These are phyloP conservation scores for Protonibea diacanthus DNA, from an alignment of 2,797 vertebrate species.

Conservation along the genomic window DNA sequence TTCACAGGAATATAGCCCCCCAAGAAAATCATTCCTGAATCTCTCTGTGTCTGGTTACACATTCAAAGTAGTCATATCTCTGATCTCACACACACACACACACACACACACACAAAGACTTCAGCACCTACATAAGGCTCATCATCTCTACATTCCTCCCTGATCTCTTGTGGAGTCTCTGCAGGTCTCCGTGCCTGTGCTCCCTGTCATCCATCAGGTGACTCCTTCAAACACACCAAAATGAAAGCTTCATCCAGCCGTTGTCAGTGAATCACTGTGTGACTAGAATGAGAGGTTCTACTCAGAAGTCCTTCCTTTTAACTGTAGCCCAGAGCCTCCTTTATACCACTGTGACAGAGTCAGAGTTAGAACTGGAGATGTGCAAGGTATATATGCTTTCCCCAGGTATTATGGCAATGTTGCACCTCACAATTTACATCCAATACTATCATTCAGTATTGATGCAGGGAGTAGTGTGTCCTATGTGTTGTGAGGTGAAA, in stretches of 20 bases:
- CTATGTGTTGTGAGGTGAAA: not conserved
- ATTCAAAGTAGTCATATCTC: not conserved
- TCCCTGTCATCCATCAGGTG: not conserved
- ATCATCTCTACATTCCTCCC: not conserved
- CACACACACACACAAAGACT: not conserved
- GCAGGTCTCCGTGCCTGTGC: not conserved
- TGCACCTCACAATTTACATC: too few relatives aligned
- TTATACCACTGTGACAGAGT: not conserved
- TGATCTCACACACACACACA: constrained; percentile 3
- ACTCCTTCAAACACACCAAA: not conserved
- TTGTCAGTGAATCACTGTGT: not conserved
- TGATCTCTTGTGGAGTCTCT: not conserved
- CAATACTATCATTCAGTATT: not conserved
- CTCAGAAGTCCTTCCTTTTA: not conserved
- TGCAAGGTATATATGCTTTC: not conserved
- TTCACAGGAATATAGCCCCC: not conserved
- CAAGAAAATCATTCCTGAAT: not conserved
- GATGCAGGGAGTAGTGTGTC: not conserved
- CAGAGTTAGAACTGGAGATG: not conserved
- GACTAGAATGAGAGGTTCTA: constrained; percentile 1
- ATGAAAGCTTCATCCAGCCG: not conserved
- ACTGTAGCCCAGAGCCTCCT: not conserved
- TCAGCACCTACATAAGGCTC: not conserved
- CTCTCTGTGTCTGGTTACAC: not conserved
- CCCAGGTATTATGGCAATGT: not conserved